phyloP scores from a whole-genome alignment of 2,113 vertebrate genomes.

The Platanista minor region DNA sequence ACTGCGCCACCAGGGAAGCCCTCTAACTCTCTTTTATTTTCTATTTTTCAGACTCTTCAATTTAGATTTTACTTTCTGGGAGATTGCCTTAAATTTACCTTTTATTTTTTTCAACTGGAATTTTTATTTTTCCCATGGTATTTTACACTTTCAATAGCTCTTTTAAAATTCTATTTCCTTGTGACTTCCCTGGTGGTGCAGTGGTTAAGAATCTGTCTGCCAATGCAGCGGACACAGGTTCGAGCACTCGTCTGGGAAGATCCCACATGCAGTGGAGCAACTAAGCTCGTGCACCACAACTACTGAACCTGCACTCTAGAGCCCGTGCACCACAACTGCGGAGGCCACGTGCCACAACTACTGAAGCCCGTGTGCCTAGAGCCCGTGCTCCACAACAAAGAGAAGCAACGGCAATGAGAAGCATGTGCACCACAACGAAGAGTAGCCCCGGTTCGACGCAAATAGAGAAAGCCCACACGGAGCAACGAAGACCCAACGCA shows the following conservation, averaged over 20 bases:
- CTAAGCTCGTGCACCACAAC: too few species aligned
- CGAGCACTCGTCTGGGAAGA: neutral
- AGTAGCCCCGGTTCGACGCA: too few species aligned
- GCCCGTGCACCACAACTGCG: too few species aligned
- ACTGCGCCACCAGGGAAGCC: neutral
- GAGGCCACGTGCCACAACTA: too few species aligned
- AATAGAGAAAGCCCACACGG: neutral
- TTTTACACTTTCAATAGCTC: neutral
- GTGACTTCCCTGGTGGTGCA: too few species aligned
- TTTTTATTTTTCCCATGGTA: neutral
- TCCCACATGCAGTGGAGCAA: neutral
- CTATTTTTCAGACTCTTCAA: neutral
- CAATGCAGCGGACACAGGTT: too few species aligned
- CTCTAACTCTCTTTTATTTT: neutral
- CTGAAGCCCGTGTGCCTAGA: too few species aligned
- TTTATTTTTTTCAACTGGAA: neutral
- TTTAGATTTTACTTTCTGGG: neutral
- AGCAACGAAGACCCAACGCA: neutral
- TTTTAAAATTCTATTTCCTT: neutral
- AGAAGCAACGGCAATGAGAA: neutral
- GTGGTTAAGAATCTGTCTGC: too few species aligned
- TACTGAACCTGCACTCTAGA: too few species aligned
- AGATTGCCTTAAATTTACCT: neutral
- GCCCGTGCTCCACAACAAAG: neutral
- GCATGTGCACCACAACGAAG: too few species aligned